Evolutionary conservation across 2,113 vertebrate species (phyloP).

Genomic region (Cryptotis parvus): DNA sequence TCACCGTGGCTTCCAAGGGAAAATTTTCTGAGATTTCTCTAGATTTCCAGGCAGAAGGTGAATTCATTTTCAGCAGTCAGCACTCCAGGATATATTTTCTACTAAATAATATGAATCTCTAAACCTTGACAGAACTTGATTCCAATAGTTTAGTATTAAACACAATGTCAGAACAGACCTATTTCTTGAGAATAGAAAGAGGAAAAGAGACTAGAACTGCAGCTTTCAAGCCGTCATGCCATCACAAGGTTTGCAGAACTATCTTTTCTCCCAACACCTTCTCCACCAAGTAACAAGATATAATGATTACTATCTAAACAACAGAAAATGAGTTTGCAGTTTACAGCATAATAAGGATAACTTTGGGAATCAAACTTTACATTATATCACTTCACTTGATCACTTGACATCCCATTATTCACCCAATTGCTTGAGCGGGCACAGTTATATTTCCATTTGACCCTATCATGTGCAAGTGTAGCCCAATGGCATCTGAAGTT

Average conservation of each 20-base stretch:
- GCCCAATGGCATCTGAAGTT: too few species aligned
- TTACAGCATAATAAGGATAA: too few species aligned
- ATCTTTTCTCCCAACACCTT: not conserved
- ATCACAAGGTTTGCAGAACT: not conserved
- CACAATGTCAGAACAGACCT: not conserved
- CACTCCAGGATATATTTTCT: slow-evolving; percentile 47
- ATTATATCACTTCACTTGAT: too few species aligned
- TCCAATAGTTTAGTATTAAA: slow-evolving; percentile 46
- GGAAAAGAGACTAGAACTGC: not conserved
- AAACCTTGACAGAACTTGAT: slow-evolving; percentile 45
- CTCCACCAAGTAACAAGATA: not conserved
- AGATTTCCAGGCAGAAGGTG: slow-evolving; percentile 29
- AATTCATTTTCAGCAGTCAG: slow-evolving; percentile 28
- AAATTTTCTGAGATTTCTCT: slow-evolving; percentile 47
- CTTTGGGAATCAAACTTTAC: too few species aligned
- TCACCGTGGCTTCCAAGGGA: not conserved
- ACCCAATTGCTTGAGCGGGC: too few species aligned
- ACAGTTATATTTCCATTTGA: too few species aligned
- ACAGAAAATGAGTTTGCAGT: not conserved
- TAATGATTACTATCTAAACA: not conserved
- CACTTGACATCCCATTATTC: too few species aligned
- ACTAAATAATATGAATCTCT: slow-evolving; percentile 39
- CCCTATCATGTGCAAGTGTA: too few species aligned
- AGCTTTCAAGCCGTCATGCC: not conserved
- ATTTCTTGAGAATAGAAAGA: not conserved